A percentile compares a stretch with the other conserved stretches of the same genome.
phyloP scores from a whole-genome alignment of 2,113 vertebrate genomes.

The Bolborhynchus lineola region DNA sequence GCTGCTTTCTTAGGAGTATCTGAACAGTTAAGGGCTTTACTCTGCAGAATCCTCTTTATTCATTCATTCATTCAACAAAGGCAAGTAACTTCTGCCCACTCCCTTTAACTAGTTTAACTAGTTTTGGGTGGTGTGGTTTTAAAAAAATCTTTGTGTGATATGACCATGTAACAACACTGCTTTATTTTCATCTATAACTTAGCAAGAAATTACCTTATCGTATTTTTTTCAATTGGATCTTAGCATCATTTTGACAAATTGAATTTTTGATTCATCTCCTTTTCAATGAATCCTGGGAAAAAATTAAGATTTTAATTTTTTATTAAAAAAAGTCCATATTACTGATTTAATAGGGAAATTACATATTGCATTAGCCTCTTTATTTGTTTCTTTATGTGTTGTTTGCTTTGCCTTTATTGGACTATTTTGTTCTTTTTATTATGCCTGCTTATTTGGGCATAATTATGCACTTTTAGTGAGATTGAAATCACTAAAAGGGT shows the following conservation, averaged over 20 bases:
- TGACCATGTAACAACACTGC: not conserved
- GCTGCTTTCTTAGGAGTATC: not conserved
- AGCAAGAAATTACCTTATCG: not conserved
- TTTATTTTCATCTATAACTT: not conserved
- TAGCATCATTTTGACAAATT: not conserved
- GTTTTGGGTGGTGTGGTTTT: not conserved
- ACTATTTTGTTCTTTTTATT: not conserved
- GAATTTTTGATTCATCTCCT: not conserved
- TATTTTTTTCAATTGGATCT: not conserved
- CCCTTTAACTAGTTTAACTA: rapidly evolving
- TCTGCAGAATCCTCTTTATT: not conserved
- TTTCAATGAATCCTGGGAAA: not conserved
- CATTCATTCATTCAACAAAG: not conserved
- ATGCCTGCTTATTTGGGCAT: not conserved
- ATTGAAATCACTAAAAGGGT: not conserved
- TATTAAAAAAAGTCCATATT: not conserved
- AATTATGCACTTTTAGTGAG: not conserved
- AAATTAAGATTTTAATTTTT: not conserved
- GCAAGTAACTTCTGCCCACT: not conserved
- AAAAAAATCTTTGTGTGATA: not conserved
- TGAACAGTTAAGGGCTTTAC: not conserved
- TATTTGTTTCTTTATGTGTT: not conserved
- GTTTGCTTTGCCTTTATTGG: not conserved
- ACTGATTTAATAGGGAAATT: not conserved
- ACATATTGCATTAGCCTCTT: not conserved